These are phyloP conservation scores for Bilobella aurantiaca DNA, from an alignment of 1,140 invertebrate species.

Conservation along the genomic window DNA sequence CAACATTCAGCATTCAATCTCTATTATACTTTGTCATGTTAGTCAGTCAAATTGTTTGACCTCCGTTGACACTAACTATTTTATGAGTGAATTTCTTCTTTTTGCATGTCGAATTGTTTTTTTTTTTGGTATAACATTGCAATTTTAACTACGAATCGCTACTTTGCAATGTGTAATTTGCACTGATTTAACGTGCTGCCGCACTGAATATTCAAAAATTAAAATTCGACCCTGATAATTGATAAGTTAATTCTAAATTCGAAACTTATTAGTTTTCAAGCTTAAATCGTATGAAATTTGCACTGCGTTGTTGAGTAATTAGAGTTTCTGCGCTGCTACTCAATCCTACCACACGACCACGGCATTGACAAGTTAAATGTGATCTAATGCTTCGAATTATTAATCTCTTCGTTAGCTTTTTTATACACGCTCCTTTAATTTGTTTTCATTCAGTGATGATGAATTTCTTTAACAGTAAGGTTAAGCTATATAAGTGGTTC, in stretches of 20 bases:
- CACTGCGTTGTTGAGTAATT: no score
- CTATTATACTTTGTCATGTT: constrained; percentile 4
- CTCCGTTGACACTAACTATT: neutral
- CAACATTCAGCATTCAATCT: neutral
- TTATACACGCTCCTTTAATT: neutral
- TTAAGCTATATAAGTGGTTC: neutral
- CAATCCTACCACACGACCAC: no score
- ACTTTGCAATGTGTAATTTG: neutral
- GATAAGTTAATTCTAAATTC: no score
- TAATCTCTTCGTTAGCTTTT: constrained; percentile 1
- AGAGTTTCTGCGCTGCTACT: no score
- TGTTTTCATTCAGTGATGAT: neutral
- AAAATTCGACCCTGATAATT: no score
- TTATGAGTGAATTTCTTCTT: neutral
- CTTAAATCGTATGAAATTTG: no score
- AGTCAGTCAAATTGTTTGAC: no score
- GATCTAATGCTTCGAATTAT: neutral
- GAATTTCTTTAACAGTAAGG: neutral
- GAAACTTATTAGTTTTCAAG: no score
- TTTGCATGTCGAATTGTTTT: neutral
- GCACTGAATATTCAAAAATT: constrained; percentile 3
- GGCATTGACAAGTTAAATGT: no score
- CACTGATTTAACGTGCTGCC: neutral
- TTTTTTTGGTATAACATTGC: neutral
- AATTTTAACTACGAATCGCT: neutral